Percentiles rank a stretch among this genome's conserved stretches.
Evolutionary conservation across 2,113 vertebrate species (phyloP).

Genomic region (Centropus unirufus): DNA sequence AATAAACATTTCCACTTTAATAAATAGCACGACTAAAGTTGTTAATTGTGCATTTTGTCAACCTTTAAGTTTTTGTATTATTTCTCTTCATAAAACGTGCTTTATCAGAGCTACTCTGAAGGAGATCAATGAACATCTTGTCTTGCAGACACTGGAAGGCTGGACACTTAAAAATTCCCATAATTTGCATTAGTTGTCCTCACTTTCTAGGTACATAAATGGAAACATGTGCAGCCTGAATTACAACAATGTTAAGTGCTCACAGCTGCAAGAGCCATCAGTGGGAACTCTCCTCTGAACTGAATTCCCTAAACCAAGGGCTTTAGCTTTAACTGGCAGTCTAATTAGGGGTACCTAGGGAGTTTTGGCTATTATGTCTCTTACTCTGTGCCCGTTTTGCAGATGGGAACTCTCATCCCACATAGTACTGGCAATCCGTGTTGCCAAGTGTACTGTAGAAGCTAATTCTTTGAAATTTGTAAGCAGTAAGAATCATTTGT

Average conservation of each 20-base stretch:
- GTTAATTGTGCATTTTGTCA: not conserved
- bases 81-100: not conserved
- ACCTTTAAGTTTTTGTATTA: not conserved
- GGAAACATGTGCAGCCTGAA: not conserved
- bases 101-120: not conserved
- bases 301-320: not conserved
- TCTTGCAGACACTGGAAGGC: not conserved
- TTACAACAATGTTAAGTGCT: not conserved
- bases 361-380: not conserved
- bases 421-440: not conserved
- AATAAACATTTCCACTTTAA: not conserved
- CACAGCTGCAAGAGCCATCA: not conserved
- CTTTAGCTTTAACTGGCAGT: not conserved
- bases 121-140: not conserved
- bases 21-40: not conserved
- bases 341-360: not conserved
- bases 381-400: not conserved
- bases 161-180: not conserved
- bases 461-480: not conserved
- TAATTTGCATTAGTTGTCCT: not conserved
- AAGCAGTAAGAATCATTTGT: not conserved
- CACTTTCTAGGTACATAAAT: not conserved
- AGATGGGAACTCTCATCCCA: not conserved
- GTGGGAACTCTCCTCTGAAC: not conserved
- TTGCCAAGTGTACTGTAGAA: not conserved